Evolutionary conservation across 2,888 invertebrate genomes (phyloP).

Genomic region (Megaustenia siamemsis): DNA sequence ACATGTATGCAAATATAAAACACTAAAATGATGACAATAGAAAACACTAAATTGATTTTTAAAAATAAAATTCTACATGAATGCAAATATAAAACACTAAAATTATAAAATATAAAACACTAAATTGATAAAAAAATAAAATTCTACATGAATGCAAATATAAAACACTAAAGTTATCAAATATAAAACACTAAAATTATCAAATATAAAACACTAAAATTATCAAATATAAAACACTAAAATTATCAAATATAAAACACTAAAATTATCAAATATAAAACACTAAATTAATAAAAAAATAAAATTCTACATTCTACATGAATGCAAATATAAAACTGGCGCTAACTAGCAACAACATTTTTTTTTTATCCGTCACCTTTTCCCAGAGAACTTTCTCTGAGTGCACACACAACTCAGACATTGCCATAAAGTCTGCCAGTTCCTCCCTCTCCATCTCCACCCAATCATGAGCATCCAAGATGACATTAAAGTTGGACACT

Average conservation of each 20-base stretch:
- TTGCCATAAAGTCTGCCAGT: slow-evolving; percentile 69
- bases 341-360: too few species aligned
- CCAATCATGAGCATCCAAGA: slow-evolving; percentile 73
- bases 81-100: too few species aligned
- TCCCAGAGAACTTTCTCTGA: slow-evolving; percentile 70
- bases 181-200: neutral
- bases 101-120: too few species aligned
- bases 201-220: neutral
- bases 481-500: slow-evolving; percentile 72
- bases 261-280: neutral
- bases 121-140: too few species aligned
- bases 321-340: too few species aligned
- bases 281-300: too few species aligned
- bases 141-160: too few species aligned
- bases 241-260: neutral
- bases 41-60: too few species aligned
- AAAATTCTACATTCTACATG: too few species aligned
- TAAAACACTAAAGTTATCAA: neutral
- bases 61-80: too few species aligned
- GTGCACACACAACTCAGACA: slow-evolving; percentile 70
- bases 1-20: too few species aligned
- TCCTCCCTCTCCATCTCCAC: slow-evolving; percentile 65
- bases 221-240: neutral
- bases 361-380: slow-evolving; percentile 42
- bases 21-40: too few species aligned